Evolutionary conservation across 2,797 vertebrate genomes (phyloP).

Genomic region (Manis crassicaudata): DNA sequence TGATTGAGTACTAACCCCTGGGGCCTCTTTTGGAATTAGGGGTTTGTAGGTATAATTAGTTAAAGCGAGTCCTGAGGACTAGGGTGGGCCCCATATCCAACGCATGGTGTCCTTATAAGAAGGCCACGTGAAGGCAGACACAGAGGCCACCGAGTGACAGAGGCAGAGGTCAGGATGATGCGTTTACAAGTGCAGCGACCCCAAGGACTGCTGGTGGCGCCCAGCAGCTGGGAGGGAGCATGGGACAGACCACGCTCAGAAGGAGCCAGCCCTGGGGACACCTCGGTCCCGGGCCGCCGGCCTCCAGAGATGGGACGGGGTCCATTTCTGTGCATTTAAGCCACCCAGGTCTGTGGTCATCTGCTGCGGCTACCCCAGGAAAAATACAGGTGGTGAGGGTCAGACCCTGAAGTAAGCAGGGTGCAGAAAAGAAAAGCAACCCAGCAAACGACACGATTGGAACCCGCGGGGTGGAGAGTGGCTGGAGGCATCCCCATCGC

Average conservation of each 20-base stretch:
- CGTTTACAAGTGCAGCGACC: not conserved
- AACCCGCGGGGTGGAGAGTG: too few species aligned
- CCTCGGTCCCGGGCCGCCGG: not conserved
- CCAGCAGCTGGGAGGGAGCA: not conserved
- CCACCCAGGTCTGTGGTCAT: not conserved
- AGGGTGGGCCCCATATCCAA: not conserved
- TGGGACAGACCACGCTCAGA: not conserved
- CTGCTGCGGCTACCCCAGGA: not conserved
- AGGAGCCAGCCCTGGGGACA: not conserved
- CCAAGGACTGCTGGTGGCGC: not conserved
- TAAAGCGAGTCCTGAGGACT: not conserved
- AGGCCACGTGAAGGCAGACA: not conserved
- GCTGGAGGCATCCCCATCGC: fast-evolving
- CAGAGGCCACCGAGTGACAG: not conserved
- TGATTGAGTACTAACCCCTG: not conserved
- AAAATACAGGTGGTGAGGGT: not conserved
- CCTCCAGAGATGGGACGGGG: not conserved
- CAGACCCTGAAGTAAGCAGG: not conserved
- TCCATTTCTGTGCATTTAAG: not conserved
- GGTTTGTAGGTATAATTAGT: not conserved
- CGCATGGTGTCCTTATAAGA: not conserved
- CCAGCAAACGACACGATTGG: not conserved
- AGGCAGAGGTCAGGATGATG: not conserved
- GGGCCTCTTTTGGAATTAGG: not conserved
- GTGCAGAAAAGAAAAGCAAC: not conserved